Evolutionary conservation across 2,797 vertebrate species (phyloP).

Genomic region (Aselliscus stoliczkanus): DNA sequence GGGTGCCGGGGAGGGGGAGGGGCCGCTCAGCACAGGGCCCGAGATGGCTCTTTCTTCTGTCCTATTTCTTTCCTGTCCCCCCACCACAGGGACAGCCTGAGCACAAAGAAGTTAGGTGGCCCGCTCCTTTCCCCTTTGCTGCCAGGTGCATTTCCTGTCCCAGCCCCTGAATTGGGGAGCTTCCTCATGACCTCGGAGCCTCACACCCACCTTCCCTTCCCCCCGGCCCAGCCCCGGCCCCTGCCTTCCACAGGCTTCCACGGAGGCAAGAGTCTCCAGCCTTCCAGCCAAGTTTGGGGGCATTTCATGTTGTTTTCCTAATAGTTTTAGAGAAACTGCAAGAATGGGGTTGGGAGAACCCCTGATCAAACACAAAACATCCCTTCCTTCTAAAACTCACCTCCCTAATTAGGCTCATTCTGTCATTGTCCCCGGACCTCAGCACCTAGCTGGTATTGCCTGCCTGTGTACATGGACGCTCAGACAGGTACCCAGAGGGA

Average conservation of each 20-base stretch:
- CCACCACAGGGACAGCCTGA: accelerated
- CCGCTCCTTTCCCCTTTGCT: no score
- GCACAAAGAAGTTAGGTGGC: accelerated
- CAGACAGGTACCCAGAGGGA: background rate
- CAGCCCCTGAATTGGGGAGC: accelerated
- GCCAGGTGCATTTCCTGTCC: background rate
- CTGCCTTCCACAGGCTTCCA: no score
- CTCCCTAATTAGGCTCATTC: background rate
- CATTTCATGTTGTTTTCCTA: background rate
- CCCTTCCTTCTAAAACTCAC: background rate
- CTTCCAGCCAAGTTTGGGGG: background rate
- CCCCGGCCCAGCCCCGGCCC: background rate
- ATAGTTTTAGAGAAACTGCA: background rate
- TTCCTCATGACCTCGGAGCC: background rate
- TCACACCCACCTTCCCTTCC: accelerated
- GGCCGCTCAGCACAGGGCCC: background rate
- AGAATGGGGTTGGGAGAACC: background rate
- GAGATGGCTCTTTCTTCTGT: background rate
- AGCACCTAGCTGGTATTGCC: background rate
- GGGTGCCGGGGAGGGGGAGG: background rate
- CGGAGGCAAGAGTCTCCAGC: accelerated
- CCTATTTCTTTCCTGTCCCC: background rate
- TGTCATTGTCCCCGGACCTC: accelerated
- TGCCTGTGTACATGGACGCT: background rate
- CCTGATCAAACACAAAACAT: background rate